Base-by-base conservation (phyloP, 2,888 invertebrate species). In the Ophonus ardosiacus region DNA sequence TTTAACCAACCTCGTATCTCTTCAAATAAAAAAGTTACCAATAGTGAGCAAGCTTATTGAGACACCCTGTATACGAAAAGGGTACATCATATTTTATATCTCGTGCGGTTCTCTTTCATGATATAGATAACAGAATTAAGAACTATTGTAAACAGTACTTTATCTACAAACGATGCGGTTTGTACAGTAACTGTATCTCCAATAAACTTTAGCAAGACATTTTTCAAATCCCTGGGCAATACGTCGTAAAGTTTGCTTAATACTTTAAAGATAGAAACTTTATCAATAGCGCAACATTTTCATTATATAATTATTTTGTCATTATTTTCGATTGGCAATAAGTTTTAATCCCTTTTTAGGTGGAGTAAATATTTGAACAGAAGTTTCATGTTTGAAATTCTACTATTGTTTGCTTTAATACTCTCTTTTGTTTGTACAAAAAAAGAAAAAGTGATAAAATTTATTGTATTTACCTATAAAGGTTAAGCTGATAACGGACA, bases 71-170 rank as follows among this genome's bases (percentile, higher is more conserved):
- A 31, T 4, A 13, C 40, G 40, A 74, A 18, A 40, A 40, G 68
- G 68, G 68, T 68, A 5, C 43, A 31, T 4, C n/a, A 15, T 74
- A 74, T 74, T 74, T 74, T 0, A 74, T 43, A 43, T n/a, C 68
- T 15, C 17, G 31, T 24, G 31, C n/a, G 8, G 2, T 65, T 31
- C 24, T 38, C 40, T 43, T 6, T 18, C 10, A 68, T 18, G 43
- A 51, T 74, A 43, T 51, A 74, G 21, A 40, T n/a, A 40, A 38
- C 68, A 18, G 17, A 59, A 79, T 79, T n/a, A 79, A 40, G 61
- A 59, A 79, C 79, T 79, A 59, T 61, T 79, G 79, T 79, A 61
- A 79, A 79, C 79, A 15, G 59, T 61, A 7, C 61, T 79, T 61
- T 59, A 79, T 79, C n/a, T 38, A 10, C 79, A 79, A 79, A 61